Evolutionary conservation across 2,888 invertebrate species (phyloP).

Genomic region (Tiphia femorata): DNA sequence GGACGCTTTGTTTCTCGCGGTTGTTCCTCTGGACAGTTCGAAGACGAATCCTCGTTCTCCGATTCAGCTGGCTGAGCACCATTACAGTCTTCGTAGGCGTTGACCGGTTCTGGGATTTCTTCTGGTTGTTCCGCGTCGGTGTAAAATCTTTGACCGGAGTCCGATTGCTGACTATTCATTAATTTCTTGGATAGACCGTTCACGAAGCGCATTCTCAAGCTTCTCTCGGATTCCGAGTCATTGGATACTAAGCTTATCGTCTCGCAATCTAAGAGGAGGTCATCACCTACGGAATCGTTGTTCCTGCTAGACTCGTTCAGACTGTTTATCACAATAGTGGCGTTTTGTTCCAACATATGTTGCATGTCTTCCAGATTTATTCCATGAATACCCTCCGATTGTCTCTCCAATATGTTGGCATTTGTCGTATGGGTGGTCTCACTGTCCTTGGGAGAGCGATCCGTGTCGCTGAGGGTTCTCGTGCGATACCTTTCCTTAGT

Average conservation of each 20-base stretch:
- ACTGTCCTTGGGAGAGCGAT: conserved; percentile 19
- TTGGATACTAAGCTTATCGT: conserved; percentile 80
- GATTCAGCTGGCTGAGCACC: conserved; percentile 30
- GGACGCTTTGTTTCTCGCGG: conserved; percentile 61
- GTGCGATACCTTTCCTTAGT: conserved; percentile 83
- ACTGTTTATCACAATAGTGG: conserved; percentile 72
- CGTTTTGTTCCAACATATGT: conserved; percentile 72
- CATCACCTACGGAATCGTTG: conserved; percentile 70
- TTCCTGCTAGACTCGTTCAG: conserved; percentile 69
- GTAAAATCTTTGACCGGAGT: conserved; percentile 29
- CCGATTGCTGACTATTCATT: conserved; percentile 38
- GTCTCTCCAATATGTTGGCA: background rate
- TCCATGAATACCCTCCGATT: background rate
- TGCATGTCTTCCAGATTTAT: conserved; percentile 65
- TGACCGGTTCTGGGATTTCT: conserved; percentile 22
- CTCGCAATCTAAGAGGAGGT: conserved; percentile 73
- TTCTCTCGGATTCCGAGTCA: conserved; percentile 79
- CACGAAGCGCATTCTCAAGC: conserved; percentile 62
- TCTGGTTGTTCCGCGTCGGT: conserved; percentile 37
- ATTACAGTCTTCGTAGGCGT: conserved; percentile 15
- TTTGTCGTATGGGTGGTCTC: conserved; percentile 14
- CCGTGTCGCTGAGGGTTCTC: conserved; percentile 74
- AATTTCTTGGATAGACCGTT: conserved; percentile 46
- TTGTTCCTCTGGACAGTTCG: conserved; percentile 40
- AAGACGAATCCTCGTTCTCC: conserved; percentile 46